Evolutionary conservation across 2,888 invertebrate species (phyloP).

Genomic region (Rhynchonema sp.): DNA sequence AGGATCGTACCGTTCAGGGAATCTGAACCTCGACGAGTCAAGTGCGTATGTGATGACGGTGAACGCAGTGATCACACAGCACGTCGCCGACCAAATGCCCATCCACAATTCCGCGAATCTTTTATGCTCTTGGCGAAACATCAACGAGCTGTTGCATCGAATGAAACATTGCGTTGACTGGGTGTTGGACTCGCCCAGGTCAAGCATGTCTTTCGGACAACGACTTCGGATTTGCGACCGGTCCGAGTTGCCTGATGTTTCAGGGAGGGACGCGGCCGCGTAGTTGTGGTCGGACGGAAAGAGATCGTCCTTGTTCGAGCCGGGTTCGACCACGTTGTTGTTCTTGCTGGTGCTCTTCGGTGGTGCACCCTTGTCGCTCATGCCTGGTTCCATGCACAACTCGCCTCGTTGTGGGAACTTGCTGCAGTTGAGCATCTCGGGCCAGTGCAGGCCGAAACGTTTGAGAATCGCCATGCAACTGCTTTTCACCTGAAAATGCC

Average conservation of each 20-base stretch:
- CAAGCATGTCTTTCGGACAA: not conserved
- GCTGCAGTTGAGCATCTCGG: conserved; percentile 53
- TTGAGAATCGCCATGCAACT: conserved; percentile 52
- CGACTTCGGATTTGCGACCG: not conserved
- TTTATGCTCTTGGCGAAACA: conserved; percentile 9
- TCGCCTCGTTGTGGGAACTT: conserved; percentile 50
- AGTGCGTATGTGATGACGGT: conserved; percentile 59
- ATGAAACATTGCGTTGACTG: not conserved
- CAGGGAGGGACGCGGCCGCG: too few relatives aligned
- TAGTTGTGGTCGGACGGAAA: too few relatives aligned
- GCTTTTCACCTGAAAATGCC: conserved; percentile 16
- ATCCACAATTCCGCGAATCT: conserved; percentile 49
- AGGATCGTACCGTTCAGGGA: conserved; percentile 68
- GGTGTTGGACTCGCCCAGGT: not conserved
- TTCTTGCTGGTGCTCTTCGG: too few relatives aligned
- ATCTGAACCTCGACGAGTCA: conserved; percentile 65
- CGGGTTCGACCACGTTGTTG: not conserved
- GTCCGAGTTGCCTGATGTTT: too few relatives aligned
- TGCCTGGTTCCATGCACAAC: conserved; percentile 56
- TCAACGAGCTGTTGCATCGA: not conserved
- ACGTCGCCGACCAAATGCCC: conserved; percentile 73
- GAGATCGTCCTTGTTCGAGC: too few relatives aligned
- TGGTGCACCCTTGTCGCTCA: too few relatives aligned
- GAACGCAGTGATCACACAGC: conserved; percentile 72
- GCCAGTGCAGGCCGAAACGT: conserved; percentile 46